A percentile compares a stretch with the other conserved stretches of the same genome.
Evolutionary conservation across 2,113 vertebrate species (phyloP).

Genomic region (Hypanus sabinus): DNA sequence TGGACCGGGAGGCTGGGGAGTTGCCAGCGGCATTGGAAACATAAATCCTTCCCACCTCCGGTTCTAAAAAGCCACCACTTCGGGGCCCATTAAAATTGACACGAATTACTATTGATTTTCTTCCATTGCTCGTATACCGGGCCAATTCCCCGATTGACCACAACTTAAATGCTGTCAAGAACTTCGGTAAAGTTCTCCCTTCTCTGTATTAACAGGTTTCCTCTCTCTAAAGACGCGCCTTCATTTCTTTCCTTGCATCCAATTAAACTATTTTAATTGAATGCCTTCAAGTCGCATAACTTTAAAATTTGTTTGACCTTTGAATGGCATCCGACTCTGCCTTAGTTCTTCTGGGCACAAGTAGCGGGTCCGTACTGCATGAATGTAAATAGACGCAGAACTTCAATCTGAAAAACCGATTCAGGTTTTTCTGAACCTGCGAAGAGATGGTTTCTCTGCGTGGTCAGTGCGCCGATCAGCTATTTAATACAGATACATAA

Average conservation of each 20-base stretch:
- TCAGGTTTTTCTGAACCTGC: too few species aligned
- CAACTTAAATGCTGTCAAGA: not conserved
- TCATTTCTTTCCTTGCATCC: slow-evolving; percentile 3
- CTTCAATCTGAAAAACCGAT: not conserved
- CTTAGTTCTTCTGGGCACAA: not conserved
- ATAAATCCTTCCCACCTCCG: not conserved
- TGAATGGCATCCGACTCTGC: not conserved
- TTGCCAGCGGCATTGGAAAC: not conserved
- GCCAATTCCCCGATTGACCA: not conserved
- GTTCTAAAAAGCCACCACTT: not conserved
- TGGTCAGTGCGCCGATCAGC: not conserved
- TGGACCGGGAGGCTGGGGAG: not conserved
- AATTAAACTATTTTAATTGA: slow-evolving; percentile 29
- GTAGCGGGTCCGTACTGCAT: too few species aligned
- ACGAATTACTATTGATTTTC: slow-evolving; percentile 17
- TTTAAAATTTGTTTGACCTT: slow-evolving; percentile 7
- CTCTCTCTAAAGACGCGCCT: not conserved
- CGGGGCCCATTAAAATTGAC: not conserved
- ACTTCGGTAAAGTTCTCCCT: not conserved
- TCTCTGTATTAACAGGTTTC: not conserved
- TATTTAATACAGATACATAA: not conserved
- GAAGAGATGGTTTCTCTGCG: not conserved
- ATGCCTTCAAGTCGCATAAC: not conserved
- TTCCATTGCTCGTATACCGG: not conserved
- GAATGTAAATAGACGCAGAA: not conserved